These are phyloP conservation scores for Passer domesticus DNA, from an alignment of 2,113 vertebrate genomes.

Conservation along the genomic window DNA sequence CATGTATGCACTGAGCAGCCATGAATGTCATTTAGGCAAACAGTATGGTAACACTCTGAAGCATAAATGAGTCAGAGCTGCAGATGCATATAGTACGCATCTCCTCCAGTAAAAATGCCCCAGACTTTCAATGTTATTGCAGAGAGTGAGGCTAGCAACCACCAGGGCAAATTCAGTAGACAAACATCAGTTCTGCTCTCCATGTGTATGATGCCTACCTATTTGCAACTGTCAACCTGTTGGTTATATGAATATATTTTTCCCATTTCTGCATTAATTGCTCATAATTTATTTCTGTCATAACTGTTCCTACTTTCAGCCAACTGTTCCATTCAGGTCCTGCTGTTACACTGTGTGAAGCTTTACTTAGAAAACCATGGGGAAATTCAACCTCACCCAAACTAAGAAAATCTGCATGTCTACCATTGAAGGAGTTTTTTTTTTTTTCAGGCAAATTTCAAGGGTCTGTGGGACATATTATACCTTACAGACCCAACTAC, in stretches of 20 bases:
- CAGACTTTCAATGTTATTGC: background rate
- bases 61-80: background rate
- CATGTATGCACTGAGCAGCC: background rate
- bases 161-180: background rate
- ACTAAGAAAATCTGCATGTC: background rate
- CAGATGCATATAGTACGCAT: background rate
- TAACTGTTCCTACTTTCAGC: background rate
- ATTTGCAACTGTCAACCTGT: background rate
- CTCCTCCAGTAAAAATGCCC: background rate
- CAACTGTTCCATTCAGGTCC: background rate
- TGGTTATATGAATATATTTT: background rate
- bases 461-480: background rate
- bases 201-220: fast-evolving
- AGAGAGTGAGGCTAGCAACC: background rate
- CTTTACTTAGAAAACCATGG: background rate
- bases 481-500: background rate
- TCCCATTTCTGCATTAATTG: background rate
- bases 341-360: background rate
- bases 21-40: background rate
- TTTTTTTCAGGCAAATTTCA: background rate
- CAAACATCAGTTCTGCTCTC: background rate
- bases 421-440: background rate
- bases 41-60: background rate
- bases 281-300: background rate
- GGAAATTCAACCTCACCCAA: background rate